These are phyloP conservation scores for Anolis apletophallus DNA, from an alignment of 2,797 vertebrate species.

Conservation along the genomic window DNA sequence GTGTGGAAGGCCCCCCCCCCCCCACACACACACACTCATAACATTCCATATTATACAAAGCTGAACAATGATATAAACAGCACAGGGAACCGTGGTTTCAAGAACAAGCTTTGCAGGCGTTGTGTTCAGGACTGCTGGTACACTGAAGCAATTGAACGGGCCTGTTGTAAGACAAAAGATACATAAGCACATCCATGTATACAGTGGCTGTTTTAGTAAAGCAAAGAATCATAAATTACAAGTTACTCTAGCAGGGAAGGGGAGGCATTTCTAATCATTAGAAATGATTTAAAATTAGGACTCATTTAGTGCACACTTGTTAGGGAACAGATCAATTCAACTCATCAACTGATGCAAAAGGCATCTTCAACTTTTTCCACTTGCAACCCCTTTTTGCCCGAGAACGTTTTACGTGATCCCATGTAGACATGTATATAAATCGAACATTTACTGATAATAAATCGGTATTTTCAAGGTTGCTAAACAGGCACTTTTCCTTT, in stretches of 20 bases:
- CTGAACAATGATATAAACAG: fast-evolving
- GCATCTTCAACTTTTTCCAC: too few species aligned
- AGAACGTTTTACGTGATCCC: too few species aligned
- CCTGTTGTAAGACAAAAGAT: constrained; percentile 64
- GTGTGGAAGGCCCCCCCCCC: too few species aligned
- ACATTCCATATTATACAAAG: constrained; percentile 14
- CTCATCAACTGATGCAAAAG: neutral
- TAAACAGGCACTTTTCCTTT: too few species aligned
- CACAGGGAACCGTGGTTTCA: fast-evolving
- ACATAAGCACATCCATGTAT: neutral
- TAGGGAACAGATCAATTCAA: neutral
- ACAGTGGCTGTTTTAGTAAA: neutral
- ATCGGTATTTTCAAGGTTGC: too few species aligned
- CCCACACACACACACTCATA: neutral
- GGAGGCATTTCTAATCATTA: neutral
- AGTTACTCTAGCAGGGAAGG: too few species aligned
- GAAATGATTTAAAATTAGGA: too few species aligned
- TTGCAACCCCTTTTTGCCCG: too few species aligned
- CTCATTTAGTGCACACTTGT: neutral
- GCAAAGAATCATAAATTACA: neutral
- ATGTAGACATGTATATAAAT: too few species aligned
- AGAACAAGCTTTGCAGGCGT: constrained; percentile 64
- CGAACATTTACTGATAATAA: too few species aligned
- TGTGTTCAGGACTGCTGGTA: constrained; percentile 53
- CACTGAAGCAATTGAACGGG: constrained; percentile 75